Percentiles rank a stretch among this genome's conserved stretches.
Conservation (phyloP, 2,113 vertebrate species). For the Upupa epops region DNA sequence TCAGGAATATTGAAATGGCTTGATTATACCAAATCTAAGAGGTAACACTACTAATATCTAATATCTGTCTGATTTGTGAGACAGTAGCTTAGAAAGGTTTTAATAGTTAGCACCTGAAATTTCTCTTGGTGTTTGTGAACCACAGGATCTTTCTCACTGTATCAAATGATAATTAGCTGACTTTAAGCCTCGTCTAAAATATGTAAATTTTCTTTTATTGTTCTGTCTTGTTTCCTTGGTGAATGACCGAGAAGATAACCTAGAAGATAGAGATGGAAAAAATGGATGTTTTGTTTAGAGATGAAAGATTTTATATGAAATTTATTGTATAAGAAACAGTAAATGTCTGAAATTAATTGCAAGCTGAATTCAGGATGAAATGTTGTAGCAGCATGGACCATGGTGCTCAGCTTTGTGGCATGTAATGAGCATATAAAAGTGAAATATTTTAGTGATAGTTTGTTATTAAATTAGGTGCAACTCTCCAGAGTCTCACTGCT, state of each 20-base stretch:
- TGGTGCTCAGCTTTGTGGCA: not conserved
- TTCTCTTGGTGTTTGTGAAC: not conserved
- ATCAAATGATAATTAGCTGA: not conserved
- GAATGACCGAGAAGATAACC: not conserved
- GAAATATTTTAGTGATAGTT: not conserved
- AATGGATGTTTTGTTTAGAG: too few species aligned
- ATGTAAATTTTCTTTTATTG: not conserved
- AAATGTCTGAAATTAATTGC: not conserved
- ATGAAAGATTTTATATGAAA: not conserved
- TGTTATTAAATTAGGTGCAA: not conserved
- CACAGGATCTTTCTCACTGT: not conserved
- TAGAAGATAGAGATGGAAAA: too few species aligned
- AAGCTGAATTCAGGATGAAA: not conserved
- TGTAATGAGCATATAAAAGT: not conserved
- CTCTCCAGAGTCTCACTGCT: not conserved
- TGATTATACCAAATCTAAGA: conserved; percentile 68
- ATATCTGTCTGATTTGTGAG: not conserved
- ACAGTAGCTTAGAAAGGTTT: not conserved
- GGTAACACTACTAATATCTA: conserved; percentile 54
- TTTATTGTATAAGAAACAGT: not conserved
- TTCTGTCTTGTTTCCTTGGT: not conserved
- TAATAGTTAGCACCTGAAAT: not conserved
- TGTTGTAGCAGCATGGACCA: not conserved
- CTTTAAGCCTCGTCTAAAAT: not conserved
- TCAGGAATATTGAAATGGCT: conserved; percentile 74